Conservation (phyloP, 2,113 vertebrate species). For the Neoarius graeffei region DNA sequence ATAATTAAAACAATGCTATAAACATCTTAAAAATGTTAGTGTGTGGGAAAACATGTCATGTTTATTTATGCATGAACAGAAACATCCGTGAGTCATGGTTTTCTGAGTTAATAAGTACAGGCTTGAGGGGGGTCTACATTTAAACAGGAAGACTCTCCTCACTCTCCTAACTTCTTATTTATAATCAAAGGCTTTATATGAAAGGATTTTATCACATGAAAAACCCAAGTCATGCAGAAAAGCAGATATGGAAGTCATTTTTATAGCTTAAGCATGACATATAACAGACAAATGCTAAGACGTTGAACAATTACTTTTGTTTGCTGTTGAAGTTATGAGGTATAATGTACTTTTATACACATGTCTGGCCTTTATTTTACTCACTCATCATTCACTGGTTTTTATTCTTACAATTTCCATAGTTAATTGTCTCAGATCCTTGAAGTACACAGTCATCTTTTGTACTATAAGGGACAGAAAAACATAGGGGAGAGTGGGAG, state of each 20-base stretch:
- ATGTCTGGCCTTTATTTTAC: too few relatives aligned
- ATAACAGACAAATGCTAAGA: constrained; percentile 1
- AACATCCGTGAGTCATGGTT: constrained; percentile 27
- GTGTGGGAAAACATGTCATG: constrained; percentile 19
- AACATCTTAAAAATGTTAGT: constrained; percentile 14
- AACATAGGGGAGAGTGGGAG: not conserved
- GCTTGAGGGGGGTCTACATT: constrained; percentile 12
- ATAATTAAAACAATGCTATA: constrained; percentile 8
- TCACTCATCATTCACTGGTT: not conserved
- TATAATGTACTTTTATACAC: not conserved
- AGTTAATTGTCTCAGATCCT: not conserved
- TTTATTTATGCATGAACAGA: constrained; percentile 33
- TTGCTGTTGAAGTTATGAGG: constrained; percentile 10
- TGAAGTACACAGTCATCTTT: not conserved
- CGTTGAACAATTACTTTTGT: constrained; percentile 5
- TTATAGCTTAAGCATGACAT: constrained; percentile 16
- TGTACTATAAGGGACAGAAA: not conserved
- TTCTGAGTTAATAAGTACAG: constrained; percentile 22
- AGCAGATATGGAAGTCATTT: not conserved
- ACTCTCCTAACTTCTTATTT: not conserved
- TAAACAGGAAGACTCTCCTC: constrained; percentile 10
- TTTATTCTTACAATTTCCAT: not conserved
- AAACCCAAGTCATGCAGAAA: not conserved
- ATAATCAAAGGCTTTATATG: not conserved
- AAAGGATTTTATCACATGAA: not conserved